phyloP scores from a whole-genome alignment of 1,140 invertebrate species.

The Procambarus virginalis region DNA sequence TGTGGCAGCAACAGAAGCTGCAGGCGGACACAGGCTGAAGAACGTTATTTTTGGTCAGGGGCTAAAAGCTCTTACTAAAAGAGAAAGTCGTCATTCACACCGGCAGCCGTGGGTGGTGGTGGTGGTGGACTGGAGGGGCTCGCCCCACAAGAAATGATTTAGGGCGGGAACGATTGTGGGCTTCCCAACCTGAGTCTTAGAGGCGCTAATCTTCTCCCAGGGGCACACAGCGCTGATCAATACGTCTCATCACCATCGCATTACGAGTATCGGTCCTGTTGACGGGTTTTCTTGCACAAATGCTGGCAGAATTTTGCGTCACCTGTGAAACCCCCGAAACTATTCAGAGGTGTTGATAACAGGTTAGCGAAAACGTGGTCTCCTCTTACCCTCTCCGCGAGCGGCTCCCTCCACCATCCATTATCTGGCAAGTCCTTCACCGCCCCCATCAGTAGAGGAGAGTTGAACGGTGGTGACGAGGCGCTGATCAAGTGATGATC shows the following conservation, averaged over 20 bases:
- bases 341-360: neutral
- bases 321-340: neutral
- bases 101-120: neutral
- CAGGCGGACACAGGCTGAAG: conserved; percentile 3
- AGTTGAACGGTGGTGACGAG: neutral
- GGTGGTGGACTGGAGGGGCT: neutral
- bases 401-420: neutral
- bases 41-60: conserved; percentile 26
- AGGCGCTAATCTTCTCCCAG: neutral
- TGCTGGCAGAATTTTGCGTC: neutral
- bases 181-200: neutral
- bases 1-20: neutral
- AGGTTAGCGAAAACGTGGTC: too few relatives aligned
- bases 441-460: neutral
- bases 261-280: conserved; percentile 1
- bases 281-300: conserved; percentile 6
- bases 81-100: conserved; percentile 56
- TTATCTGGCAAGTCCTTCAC: neutral
- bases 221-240: neutral
- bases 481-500: neutral
- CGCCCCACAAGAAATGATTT: neutral
- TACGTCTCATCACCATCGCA: conserved; percentile 2
- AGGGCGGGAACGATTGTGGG: neutral
- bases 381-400: too few relatives aligned
- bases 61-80: conserved; percentile 43